Conservation (phyloP, 2,888 invertebrate species). For the Cerastis rubricosa region DNA sequence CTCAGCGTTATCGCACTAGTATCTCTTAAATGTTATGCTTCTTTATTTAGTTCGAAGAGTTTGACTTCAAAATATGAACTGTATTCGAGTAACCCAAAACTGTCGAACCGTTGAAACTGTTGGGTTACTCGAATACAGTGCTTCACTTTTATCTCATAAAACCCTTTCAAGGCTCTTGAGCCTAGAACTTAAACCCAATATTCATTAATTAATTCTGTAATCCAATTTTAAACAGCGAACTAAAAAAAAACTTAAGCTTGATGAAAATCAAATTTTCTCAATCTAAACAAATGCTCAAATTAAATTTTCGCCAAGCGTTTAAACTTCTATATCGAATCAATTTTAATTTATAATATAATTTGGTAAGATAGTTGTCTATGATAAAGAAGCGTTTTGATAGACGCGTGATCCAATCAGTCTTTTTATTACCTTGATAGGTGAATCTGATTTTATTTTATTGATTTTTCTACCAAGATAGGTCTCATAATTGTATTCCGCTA, state of each 20-base stretch:
- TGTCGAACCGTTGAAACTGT: neutral
- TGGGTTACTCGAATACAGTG: neutral
- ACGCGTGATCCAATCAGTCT: neutral
- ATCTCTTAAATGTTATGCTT: neutral
- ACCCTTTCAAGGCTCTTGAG: conserved; percentile 2
- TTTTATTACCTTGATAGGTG: neutral
- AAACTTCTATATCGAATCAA: conserved; percentile 47
- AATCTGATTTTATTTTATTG: neutral
- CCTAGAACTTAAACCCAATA: conserved; percentile 18
- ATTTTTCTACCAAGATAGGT: too few species aligned
- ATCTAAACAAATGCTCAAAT: conserved; percentile 35
- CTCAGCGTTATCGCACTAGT: neutral
- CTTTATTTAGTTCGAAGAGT: neutral
- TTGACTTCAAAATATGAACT: neutral
- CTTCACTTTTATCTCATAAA: neutral
- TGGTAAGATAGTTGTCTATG: neutral
- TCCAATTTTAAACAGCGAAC: conserved; percentile 38
- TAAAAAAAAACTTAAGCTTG: conserved; percentile 15
- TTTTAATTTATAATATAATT: conserved; percentile 41
- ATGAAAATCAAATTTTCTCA: conserved; percentile 46
- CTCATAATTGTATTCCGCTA: too few species aligned
- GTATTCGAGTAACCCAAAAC: neutral
- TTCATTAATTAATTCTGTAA: conserved; percentile 35
- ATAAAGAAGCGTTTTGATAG: conserved; percentile 10
- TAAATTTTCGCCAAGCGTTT: conserved; percentile 27